Evolutionary conservation across 2,888 invertebrate species (phyloP), one percentile per base, ranked within the genome.

Genomic region (Prenolepis imparis): DNA sequence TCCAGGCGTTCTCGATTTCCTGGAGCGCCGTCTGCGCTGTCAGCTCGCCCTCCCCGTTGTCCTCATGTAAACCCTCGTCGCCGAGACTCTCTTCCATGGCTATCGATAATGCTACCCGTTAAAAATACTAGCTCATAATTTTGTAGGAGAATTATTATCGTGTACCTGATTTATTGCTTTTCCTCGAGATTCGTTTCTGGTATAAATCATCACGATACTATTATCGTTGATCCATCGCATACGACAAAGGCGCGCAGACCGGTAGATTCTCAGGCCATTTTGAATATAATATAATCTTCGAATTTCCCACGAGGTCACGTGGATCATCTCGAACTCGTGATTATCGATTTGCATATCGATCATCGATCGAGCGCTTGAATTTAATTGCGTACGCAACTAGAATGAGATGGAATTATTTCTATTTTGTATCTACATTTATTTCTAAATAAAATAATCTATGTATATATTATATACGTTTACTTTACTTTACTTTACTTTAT

Each of bases 1-100:
- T 95, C 99, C 98, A 99, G 57, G 98, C 97, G 93, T 96, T 96
- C 95, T 98, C 97, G 86, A 98, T 95, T 82, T 96, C 96, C 93
- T 96, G 96, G 48, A 98, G 95, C 11, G 97, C 97, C 85, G 96
- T 96, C 93, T 97, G 96, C 3, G 97, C 97, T n/a, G 97, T 96
- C 91, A 96, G 95, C 94, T 96, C 96, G 87, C 97, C 96, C 72
- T 96, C 96, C 77, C 96, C 96, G 88, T 96, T 86, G 32, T 82
- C 82, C 12, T 70, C 61, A 28, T 70, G 66, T 12, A 68, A 11
- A 18, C 9, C 73, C 52, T 52, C 52, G 2, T 89, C 80, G 12
- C 44, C 72, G 36, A 72, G 72, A 18, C 11, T 72, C 32, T 84
- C 78, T 28, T 84, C 85, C 90, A 88, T 90, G 4, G 15, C 80